Base-by-base conservation (phyloP, 2,797 vertebrate genomes). In the Myripristis jacobus region DNA sequence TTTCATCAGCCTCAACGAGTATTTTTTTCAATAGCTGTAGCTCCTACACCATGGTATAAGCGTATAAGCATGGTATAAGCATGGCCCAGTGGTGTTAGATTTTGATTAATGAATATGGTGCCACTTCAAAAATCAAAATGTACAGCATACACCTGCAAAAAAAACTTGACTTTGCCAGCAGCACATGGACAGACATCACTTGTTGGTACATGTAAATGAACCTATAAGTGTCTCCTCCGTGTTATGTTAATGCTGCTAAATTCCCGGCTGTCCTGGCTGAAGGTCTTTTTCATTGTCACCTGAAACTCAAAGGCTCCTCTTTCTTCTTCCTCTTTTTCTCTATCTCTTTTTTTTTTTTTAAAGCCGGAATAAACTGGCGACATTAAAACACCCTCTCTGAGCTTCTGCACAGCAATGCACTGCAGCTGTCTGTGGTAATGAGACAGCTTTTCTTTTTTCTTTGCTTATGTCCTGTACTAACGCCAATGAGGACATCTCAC, bases 371-470 rank as follows among this genome's bases (percentile, higher is more conserved):
- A 62, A 86, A 84, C 70, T 78, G 54, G 52, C 38, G 68, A 63
- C 63, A 77, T 72, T 74, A 70, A 74, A 66, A n/a, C 70, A 80
- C 77, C 79, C 71, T 80, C 56, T 60, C 58, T 43, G 61, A 66
- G 70, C 63, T 24, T 44, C 7, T 67, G 69, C 71, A 48, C 62
- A 59, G 70, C 52, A 9, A 55, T 3, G 6, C 43, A 27, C 64
- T 8, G 19, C 22, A 69, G 22, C n/a, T 21, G 70, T 75, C 81
- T 11, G 55, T 73, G 77, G 80, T 78, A 77, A 83, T 83, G 79
- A 88, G 85, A 77, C 73, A 79, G 73, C 77, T 80, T 72, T 48
- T 13, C 43, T 84, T 79, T 85, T 71, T 71, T 66, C 63, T 69
- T 59, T 18, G 24, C 60, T 18, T 4, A 70, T 16, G 3, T 76